Evolutionary conservation across 2,888 invertebrate genomes (phyloP).

Genomic region (Spatulosminthurus flaviceps): DNA sequence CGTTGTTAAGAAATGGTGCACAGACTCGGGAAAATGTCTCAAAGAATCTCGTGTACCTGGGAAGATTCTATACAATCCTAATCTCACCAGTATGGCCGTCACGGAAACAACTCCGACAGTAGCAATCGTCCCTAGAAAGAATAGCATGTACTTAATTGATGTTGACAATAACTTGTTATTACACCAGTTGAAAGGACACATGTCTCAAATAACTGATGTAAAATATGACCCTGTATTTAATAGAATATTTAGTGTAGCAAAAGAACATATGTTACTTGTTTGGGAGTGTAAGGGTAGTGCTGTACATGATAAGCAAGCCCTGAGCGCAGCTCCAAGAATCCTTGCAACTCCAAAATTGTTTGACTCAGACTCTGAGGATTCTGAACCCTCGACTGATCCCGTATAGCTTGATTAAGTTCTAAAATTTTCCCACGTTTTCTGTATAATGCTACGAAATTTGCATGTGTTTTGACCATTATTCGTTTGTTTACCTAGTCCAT

Average conservation of each 20-base stretch:
- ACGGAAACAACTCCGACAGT: constrained; percentile 40
- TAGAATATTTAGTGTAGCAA: constrained; percentile 40
- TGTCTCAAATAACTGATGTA: constrained; percentile 44
- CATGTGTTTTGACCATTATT: no score
- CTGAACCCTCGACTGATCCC: constrained; percentile 1
- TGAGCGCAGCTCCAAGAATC: neutral
- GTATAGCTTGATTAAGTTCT: no score
- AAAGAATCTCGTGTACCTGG: constrained; percentile 36
- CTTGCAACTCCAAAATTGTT: constrained; percentile 25
- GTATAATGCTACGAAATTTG: no score
- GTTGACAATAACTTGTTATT: constrained; percentile 26
- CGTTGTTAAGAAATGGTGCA: constrained; percentile 42
- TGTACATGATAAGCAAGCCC: constrained; percentile 35
- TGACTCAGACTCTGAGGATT: constrained; percentile 37
- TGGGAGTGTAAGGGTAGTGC: constrained; percentile 44
- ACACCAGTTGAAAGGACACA: constrained; percentile 41
- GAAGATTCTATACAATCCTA: constrained; percentile 38
- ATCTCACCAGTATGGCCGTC: constrained; percentile 37
- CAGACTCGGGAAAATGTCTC: constrained; percentile 18
- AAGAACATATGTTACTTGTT: constrained; percentile 41
- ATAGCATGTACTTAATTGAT: constrained; percentile 43
- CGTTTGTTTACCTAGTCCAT: no score
- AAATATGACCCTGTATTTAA: constrained; percentile 47
- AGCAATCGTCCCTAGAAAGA: constrained; percentile 37
- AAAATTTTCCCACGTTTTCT: no score